phyloP scores from a whole-genome alignment of 2,113 vertebrate species.

The Saguinus midas region DNA sequence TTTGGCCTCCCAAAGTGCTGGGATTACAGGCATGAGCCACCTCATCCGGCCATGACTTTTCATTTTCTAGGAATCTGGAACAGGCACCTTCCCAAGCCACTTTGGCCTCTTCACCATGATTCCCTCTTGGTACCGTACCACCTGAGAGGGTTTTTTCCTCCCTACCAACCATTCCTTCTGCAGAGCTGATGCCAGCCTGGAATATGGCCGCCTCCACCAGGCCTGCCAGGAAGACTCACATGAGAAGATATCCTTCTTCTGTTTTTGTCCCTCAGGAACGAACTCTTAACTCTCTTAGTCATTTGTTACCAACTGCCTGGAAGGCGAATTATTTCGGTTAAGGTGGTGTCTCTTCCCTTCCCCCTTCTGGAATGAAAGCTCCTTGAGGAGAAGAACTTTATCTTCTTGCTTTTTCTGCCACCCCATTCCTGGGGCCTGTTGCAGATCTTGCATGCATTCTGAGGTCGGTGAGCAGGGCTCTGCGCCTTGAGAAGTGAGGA shows the following conservation, averaged over 20 bases:
- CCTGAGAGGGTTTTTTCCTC: background rate
- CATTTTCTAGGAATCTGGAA: background rate
- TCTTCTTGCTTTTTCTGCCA: background rate
- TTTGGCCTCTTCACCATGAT: background rate
- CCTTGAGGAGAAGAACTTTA: background rate
- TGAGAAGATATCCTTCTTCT: background rate
- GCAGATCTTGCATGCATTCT: background rate
- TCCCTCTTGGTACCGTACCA: accelerated
- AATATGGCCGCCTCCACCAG: background rate
- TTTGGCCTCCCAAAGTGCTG: too few relatives aligned
- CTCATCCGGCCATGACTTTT: too few relatives aligned
- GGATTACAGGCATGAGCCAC: too few relatives aligned
- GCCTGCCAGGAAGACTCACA: background rate
- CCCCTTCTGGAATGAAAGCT: background rate
- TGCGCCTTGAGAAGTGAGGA: background rate
- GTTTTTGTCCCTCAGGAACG: background rate
- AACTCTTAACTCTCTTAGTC: background rate
- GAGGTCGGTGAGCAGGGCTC: background rate
- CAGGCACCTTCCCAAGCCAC: background rate
- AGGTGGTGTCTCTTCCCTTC: background rate
- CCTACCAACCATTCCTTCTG: background rate
- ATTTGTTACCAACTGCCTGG: background rate
- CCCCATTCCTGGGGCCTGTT: background rate
- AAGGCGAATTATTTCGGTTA: background rate
- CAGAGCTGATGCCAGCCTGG: background rate